Base-by-base conservation (phyloP, 2,797 vertebrate species). In the Chelidonichthys spinosus region DNA sequence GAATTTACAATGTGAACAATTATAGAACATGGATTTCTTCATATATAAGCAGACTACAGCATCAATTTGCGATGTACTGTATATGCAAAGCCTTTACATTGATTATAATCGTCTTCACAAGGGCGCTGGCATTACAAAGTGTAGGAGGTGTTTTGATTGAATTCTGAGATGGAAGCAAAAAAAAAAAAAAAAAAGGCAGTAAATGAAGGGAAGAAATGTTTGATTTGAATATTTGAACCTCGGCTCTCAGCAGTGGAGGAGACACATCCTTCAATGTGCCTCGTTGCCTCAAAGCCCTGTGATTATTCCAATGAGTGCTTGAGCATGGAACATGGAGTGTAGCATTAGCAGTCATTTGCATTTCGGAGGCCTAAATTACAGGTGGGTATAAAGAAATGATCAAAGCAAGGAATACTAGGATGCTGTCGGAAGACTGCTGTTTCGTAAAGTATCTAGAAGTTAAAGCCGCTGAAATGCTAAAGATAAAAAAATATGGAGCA, bases 31-130 rank as follows among this genome's bases (percentile, higher is more conserved):
- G 33, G 14, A 40, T 13, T 59, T 25, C 32, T 10, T 4, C 25
- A 25, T 25, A 25, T 1, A 25, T 25, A 25, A 25, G 25, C 25
- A 25, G 25, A 25, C 25, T 25, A 25, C 1, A 25, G 32, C 40
- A 65, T 87, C 69, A 87, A 84, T 79, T 61, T 11, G 18, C 18
- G 60, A 65, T 82, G 84, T 63, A 81, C 47, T 1, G 15, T 77
- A 88, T 90, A 87, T 77, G 25, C 25, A 69, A 90, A 90, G 90
- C 81, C 88, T 91, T 93, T 93, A 91, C 86, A 83, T 86, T 94
- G 92, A 95, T 95, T 95, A 95, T 90, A 86, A 93, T 92, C 90
- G 74, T 91, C 92, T 92, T 93, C 78, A 89, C 53, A 85, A 87
- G 87, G 90, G 84, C 74, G 75, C 56, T 93, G 91, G 82, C 93